A percentile compares a stretch with the other conserved stretches of the same genome.
phyloP scores from a whole-genome alignment of 2,797 vertebrate species.

The Syngnathus acus region DNA sequence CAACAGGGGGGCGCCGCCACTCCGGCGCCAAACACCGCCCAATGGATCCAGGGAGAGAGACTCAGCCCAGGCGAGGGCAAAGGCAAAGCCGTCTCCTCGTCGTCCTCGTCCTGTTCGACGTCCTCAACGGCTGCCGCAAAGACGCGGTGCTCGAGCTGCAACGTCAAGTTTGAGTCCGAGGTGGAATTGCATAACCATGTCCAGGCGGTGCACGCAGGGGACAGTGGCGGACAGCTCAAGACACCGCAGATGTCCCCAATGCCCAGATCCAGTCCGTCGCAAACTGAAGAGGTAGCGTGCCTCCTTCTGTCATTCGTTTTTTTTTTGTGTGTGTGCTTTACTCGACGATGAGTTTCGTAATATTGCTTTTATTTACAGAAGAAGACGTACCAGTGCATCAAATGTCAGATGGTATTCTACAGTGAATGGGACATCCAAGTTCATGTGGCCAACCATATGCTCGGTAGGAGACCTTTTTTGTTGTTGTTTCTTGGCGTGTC shows the following conservation, averaged over 20 bases:
- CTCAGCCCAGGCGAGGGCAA: conserved; percentile 84
- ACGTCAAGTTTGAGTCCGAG: conserved; percentile 97
- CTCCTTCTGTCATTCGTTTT: not conserved
- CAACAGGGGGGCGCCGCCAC: conserved; percentile 54
- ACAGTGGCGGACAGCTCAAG: conserved; percentile 84
- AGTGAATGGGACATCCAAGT: conserved; percentile 99
- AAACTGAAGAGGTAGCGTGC: conserved; percentile 88
- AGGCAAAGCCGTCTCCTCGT: conserved; percentile 78
- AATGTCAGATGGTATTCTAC: conserved; percentile 99
- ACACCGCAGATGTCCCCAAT: conserved; percentile 95
- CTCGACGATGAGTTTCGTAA: not conserved
- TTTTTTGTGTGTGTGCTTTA: not conserved
- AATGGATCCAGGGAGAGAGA: conserved; percentile 82
- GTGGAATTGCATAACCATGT: conserved; percentile 92
- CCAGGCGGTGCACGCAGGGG: conserved; percentile 84
- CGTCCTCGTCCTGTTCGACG: conserved; percentile 73
- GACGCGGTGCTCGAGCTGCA: conserved; percentile 95
- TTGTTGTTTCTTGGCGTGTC: not conserved
- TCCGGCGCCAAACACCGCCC: conserved; percentile 57
- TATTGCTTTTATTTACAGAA: conserved; percentile 76
- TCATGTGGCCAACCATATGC: conserved; percentile 99
- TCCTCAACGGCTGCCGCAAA: conserved; percentile 76
- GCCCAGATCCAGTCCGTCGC: conserved; percentile 94
- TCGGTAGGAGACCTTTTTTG: conserved; percentile 78
- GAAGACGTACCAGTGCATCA: conserved; percentile 99